Base-by-base conservation (phyloP, 2,888 invertebrate species). In the Petrophora chlorosata region DNA sequence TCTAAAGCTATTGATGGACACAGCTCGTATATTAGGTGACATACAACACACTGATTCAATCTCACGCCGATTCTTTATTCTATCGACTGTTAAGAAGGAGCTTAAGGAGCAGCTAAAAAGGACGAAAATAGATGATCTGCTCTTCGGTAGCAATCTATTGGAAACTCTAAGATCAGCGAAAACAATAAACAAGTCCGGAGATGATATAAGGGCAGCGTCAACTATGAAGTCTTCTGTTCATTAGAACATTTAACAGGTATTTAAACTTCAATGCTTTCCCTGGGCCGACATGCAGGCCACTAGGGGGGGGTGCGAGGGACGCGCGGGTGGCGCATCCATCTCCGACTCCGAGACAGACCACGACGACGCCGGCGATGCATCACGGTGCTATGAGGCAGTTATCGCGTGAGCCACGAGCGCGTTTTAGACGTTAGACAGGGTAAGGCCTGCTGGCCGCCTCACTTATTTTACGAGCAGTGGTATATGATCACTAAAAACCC, bases 71-170 rank as follows among this genome's bases (percentile, higher is more conserved):
- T 2, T 5, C 8, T 22, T 22, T 8, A 22, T 22, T 7, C 8
- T 3, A 2, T 22, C 22, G 8, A 5, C 22, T 5, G 2, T 22
- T 2, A 22, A 22, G 7, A 32, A 32, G 7, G 16, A 19, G 39
- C 23, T 33, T 30, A 34, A 40, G 26, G 42, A 46, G 29, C 45
- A 28, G 45, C 52, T 52, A 48, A 63, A 67, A 61, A 44, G 30
- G 8, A 30, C 32, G 9, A 16, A 16, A 3, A n/a, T 9, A 1
- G 32, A 16, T 2, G 9, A n/a, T 16, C 17, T 3, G 3, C 15
- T 15, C 3, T 30, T 30, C 7, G 30, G 14, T 2, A 2, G 7
- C 1, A 8, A 3, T 15, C n/a, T 15, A 2, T 14, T 3, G 1
- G 30, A 14, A 14, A 26, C 26, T 0, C 2, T 26, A 10, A 26